Evolutionary conservation across 2,797 vertebrate species (phyloP), one percentile per base, ranked within the genome.

Genomic region (Enteromius argenteus): DNA sequence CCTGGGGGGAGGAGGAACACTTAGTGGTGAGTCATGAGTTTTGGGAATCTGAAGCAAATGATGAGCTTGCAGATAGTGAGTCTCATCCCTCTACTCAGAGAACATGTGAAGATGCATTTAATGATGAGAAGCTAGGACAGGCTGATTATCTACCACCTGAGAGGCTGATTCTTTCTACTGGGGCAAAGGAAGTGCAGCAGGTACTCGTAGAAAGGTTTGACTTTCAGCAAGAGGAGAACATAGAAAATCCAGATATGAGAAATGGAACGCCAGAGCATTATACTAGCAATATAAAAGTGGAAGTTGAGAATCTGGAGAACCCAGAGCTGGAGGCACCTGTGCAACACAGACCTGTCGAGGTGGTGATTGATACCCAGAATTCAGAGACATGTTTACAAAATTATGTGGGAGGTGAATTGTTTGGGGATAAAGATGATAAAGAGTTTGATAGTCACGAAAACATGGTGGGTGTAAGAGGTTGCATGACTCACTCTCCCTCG

Each of bases 1-100:
- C 88, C 2, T 95, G 94, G 94, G 91, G 89, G 84, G 91, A 93
- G 15, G 91, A 92, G 13, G 91, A 94, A 85, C 87, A 90, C 62
- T 86, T 93, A 1, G 90, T 91, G 8, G 90, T 92, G 56, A 93
- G 92, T 66, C 90, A 91, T 87, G 93, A 93, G 84, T 93, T 93
- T 85, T 95, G 94, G 94, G 94, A 94, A 78, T 88, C 87, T 1
- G 93, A 95, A 84, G 94, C 92, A 89, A 95, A 96, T 3, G 93
- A 96, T 83, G 94, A 96, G 89, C 90, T 94, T 46, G 95, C 95
- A 37, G 93, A 90, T 86, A 94, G 93, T 60, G 94, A 96, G 78
- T 93, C 93, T 87, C 93, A 95, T 86, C 94, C 95, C 15, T 89
- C 90, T 53, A 42, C 91, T 75, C 21, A 90, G 73, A 90, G 90